Base-by-base conservation (phyloP, 2,113 vertebrate genomes). In the Cavia aperea region DNA sequence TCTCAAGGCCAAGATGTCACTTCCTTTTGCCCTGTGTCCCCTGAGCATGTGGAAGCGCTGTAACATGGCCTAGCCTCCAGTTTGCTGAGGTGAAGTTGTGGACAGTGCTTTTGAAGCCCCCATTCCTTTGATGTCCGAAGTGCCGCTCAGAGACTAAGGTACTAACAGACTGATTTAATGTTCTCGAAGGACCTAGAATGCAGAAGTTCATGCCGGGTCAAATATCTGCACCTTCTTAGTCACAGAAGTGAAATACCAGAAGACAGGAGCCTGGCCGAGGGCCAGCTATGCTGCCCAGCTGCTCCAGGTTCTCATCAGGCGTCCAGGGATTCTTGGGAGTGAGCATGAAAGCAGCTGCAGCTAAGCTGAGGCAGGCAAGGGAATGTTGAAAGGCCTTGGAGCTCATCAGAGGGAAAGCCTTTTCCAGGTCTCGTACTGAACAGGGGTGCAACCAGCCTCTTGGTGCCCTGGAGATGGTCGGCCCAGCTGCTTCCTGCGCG, bases 91-190 rank as follows among this genome's bases (percentile, higher is more conserved):
- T 81, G 43, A 75, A 75, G 54, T 49, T 85, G 75, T 63, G 26
- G 75, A 14, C 66, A 56, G 89, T 86, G 12, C 51, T 79, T 87
- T 75, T 90, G 54, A 49, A 66, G 29, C 60, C 23, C 29, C 43
- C 3, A 49, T 88, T 86, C 49, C 54, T 82, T 70, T 81, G 88
- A 11, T 91, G 43, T 93, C 43, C 86, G 51, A 78, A 75, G 39
- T 88, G 46, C 29, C 15, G n/a, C 39, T 21, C 81, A 12, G 92
- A 58, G 23, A 14, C n/a, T 31, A 24, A 84, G 78, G 82, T 58
- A 84, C 21, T 39, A 43, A 81, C 81, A 7, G 54, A 78, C 58
- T 92, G 16, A 62, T 46, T 79, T 43, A 23, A 66, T 93, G n/a
- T 70, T 88, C 92, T 62, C 43, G 18, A 51, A 81, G n/a, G 58